Percentiles rank a stretch among this genome's conserved stretches.
Conservation (phyloP, 2,113 vertebrate genomes). For the Pao palembangensis region DNA sequence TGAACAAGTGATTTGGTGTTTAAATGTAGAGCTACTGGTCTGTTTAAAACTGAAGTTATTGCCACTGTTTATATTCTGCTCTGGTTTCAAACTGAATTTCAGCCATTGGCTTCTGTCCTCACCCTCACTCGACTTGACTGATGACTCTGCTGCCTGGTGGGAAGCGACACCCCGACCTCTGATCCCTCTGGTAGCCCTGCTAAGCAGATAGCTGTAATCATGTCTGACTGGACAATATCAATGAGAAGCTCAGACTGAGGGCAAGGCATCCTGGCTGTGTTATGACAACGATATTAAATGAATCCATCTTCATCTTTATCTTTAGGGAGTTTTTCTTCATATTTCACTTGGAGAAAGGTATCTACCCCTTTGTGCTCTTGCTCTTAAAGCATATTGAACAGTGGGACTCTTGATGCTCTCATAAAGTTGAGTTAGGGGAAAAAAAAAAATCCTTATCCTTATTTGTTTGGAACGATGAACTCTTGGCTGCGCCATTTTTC, state of each 20-base stretch:
- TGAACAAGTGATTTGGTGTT: no score
- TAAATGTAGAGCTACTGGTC: no score
- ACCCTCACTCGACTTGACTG: constrained; percentile 11
- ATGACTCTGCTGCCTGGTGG: constrained; percentile 10
- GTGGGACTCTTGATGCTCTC: constrained; percentile 24
- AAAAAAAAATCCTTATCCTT: constrained; percentile 4
- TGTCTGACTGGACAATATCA: constrained; percentile 49
- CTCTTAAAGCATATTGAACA: constrained; percentile 24
- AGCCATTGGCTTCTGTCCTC: neutral
- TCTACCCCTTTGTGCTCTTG: neutral
- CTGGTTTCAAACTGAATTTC: no score
- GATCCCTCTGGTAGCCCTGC: neutral
- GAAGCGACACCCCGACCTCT: constrained; percentile 28
- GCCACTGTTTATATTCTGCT: no score
- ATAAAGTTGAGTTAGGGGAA: constrained; percentile 7
- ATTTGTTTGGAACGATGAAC: constrained; percentile 16
- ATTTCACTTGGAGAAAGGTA: constrained; percentile 16
- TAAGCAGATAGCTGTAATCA: constrained; percentile 40
- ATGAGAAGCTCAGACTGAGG: constrained; percentile 14
- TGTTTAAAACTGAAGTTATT: no score
- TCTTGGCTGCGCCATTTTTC: constrained; percentile 4
- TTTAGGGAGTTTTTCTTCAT: constrained; percentile 26
- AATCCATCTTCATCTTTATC: constrained; percentile 52
- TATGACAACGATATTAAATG: constrained; percentile 56
- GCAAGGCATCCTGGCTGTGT: constrained; percentile 22